phyloP scores from a whole-genome alignment of 2,888 invertebrate species.

The Callyntrura sp. region DNA sequence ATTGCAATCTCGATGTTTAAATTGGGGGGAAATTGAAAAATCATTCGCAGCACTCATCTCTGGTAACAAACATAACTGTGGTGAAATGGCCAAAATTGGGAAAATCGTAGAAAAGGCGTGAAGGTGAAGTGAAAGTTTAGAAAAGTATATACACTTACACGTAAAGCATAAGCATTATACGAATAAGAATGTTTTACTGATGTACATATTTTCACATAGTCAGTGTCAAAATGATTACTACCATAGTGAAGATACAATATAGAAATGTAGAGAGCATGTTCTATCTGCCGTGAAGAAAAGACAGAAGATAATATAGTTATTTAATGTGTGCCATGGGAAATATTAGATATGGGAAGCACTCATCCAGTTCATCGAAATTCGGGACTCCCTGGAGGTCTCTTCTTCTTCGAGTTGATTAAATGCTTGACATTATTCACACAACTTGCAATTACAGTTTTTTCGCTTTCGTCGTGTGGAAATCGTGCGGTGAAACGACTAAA shows the following conservation, averaged over 20 bases:
- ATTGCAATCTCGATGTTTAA: too few species aligned
- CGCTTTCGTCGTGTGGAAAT: constrained; percentile 1
- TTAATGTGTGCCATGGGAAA: constrained; percentile 75
- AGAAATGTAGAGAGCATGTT: too few species aligned
- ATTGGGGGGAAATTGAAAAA: too few species aligned
- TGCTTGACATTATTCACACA: constrained; percentile 63
- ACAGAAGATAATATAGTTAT: constrained; percentile 65
- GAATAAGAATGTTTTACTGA: too few species aligned
- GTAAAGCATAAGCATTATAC: too few species aligned
- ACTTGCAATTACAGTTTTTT: constrained; percentile 48
- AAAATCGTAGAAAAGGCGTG: background rate
- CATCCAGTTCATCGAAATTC: constrained; percentile 64
- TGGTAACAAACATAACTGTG: too few species aligned
- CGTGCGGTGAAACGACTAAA: constrained; percentile 47
- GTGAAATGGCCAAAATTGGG: too few species aligned
- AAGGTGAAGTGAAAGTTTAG: too few species aligned
- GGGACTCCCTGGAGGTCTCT: constrained; percentile 76
- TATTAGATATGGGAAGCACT: constrained; percentile 74
- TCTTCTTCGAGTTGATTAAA: constrained; percentile 74
- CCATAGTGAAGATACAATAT: background rate
- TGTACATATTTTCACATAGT: too few species aligned
- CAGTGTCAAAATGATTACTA: too few species aligned
- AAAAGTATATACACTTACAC: too few species aligned
- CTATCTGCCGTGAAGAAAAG: background rate
- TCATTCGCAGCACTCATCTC: too few species aligned